Percentiles rank a stretch among this genome's conserved stretches.
phyloP scores from a whole-genome alignment of 2,113 vertebrate genomes.

The Marmota flaviventris region DNA sequence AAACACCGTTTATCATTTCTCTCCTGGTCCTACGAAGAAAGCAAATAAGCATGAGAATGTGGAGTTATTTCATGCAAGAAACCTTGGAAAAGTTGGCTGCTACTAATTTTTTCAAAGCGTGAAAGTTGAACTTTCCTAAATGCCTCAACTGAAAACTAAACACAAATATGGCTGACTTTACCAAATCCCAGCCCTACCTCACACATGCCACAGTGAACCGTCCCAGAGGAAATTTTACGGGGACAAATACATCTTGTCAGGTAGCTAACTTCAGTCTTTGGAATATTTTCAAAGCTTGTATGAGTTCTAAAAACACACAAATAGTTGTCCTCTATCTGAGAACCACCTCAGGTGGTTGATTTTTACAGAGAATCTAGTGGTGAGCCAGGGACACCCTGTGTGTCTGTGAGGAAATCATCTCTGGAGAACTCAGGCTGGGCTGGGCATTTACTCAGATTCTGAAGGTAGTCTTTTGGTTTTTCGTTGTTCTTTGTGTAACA shows the following conservation, averaged over 20 bases:
- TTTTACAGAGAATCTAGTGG: not conserved
- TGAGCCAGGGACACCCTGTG: not conserved
- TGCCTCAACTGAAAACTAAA: no score
- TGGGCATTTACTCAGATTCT: not conserved
- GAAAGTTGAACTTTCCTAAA: conserved; percentile 46
- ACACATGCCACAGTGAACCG: not conserved
- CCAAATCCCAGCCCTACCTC: not conserved
- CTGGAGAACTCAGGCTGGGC: not conserved
- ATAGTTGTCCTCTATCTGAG: not conserved
- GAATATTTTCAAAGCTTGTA: conserved; percentile 40
- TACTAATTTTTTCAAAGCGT: conserved; percentile 50
- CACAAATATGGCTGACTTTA: not conserved
- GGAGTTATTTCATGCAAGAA: not conserved
- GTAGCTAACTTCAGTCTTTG: not conserved
- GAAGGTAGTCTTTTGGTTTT: not conserved
- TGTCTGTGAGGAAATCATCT: not conserved
- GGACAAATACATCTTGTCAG: not conserved
- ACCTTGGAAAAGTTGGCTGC: conserved; percentile 55
- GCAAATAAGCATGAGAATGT: not conserved
- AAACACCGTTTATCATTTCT: conserved; percentile 72
- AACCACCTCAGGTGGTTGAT: not conserved
- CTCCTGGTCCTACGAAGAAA: conserved; percentile 66
- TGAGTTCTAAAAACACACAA: conserved; percentile 2
- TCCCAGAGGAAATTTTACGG: not conserved
- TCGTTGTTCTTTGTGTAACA: not conserved